Evolutionary conservation across 2,888 invertebrate genomes (phyloP), one percentile per base, ranked within the genome.

Genomic region (Hirtodrosophila duncani): DNA sequence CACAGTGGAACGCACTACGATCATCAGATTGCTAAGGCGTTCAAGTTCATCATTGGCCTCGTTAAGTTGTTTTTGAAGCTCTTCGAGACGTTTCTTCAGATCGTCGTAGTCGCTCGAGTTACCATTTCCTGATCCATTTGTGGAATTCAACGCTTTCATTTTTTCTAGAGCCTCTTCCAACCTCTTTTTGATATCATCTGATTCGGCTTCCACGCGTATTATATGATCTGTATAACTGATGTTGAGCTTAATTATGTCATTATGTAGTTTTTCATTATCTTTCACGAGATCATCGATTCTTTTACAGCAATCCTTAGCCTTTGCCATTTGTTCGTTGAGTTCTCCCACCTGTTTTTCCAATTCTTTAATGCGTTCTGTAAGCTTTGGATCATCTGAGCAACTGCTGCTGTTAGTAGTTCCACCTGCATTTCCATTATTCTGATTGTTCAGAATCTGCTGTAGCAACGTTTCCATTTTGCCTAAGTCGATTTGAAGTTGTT

Each of bases 231-330:
- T 34, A 3, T 48, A 52, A 2, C 41, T 45, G 3, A 7, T 8
- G 10, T 42, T 42, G 24, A 63, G 18, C 3, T 16, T 1, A 0
- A 3, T 6, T 0, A 51, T 4, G 6, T 36, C 14, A 0, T 5
- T 6, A 14, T n/a, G 2, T 10, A 52, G 17, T 10, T 27, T 1
- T 5, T 14, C 10, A 1, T 14, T 4, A 2, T 31, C 11, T 0
- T 34, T 4, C 2, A 1, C 2, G n/a, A 66, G 10, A 0, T 21
- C 27, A 1, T 37, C 53, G 7, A 67, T 17, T 3, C 48, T 29
- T 3, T 34, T 18, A n/a, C 60, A 63, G 8, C 44, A 59, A 1
- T 9, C 5, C 2, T 37, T 16, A 0, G 49, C 41, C 1, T 14
- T 43, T 1, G 24, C 21, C 0, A 36, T n/a, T 13, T 55, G 16